phyloP scores from a whole-genome alignment of 2,888 invertebrate species.

The Stenotaenia linearis region DNA sequence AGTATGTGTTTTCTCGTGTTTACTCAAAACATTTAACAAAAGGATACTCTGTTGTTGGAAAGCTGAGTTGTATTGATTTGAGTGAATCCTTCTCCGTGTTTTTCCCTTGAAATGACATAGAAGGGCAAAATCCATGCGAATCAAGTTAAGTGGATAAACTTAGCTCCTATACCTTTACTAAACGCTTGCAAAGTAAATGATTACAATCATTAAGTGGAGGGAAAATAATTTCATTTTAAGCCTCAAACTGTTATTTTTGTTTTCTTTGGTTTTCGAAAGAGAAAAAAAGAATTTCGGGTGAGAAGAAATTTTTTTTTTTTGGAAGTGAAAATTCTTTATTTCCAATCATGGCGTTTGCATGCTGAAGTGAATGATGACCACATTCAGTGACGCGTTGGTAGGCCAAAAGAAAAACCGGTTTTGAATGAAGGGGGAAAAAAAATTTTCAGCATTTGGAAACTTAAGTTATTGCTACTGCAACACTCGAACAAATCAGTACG shows the following conservation, averaged over 20 bases:
- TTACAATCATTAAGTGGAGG: background rate
- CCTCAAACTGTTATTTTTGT: background rate
- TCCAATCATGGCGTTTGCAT: background rate
- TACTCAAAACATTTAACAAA: conserved; percentile 18
- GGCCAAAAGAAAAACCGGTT: conserved; percentile 5
- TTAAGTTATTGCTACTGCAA: conserved; percentile 9
- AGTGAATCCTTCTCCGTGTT: conserved; percentile 13
- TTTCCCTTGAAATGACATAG: conserved; percentile 2
- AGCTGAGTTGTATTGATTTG: conserved; percentile 20
- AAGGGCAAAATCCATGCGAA: conserved; percentile 17
- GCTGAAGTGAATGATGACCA: conserved; percentile 12
- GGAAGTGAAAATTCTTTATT: background rate
- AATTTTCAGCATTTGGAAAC: background rate
- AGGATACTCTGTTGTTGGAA: conserved; percentile 12
- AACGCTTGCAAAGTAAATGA: conserved; percentile 17
- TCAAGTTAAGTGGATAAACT: conserved; percentile 23
- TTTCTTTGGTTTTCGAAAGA: background rate
- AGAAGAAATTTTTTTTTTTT: background rate
- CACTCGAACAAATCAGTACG: background rate
- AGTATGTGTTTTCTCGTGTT: background rate
- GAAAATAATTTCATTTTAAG: background rate
- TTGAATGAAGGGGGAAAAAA: background rate
- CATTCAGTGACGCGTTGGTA: conserved; percentile 8
- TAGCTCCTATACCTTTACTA: conserved; percentile 6
- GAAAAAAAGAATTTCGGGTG: background rate